phyloP scores from a whole-genome alignment of 2,797 vertebrate genomes.

The Peromyscus aztecus region DNA sequence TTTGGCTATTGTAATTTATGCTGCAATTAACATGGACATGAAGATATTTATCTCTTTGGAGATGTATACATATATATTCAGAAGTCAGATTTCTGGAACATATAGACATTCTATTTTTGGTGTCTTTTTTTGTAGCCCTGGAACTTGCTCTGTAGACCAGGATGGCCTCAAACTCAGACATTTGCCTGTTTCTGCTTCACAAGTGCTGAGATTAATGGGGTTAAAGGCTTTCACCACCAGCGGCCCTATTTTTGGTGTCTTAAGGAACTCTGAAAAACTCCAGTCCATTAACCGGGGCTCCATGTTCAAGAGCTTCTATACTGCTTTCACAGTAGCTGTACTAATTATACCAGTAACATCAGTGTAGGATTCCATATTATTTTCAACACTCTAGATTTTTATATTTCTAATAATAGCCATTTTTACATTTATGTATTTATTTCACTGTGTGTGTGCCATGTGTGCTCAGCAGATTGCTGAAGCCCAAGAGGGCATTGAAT shows the following conservation, averaged over 20 bases:
- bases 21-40: not conserved
- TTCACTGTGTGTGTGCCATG: not conserved
- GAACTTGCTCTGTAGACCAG: no score
- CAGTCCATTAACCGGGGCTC: not conserved
- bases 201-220: no score
- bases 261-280: not conserved
- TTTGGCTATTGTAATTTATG: not conserved
- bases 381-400: not conserved
- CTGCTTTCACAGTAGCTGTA: not conserved
- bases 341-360: not conserved
- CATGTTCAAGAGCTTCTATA: not conserved
- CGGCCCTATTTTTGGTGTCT: not conserved
- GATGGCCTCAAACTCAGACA: no score
- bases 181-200: no score
- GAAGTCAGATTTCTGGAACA: not conserved
- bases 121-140: not conserved
- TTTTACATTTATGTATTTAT: not conserved
- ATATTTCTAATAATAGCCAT: not conserved
- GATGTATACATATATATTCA: not conserved
- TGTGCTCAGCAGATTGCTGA: not conserved
- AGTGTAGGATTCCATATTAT: not conserved
- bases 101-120: not conserved
- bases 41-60: not conserved
- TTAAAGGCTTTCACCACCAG: no score
- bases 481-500: not conserved